Evolutionary conservation across 2,113 vertebrate species (phyloP).

Genomic region (Myrmecophaga tridactyla): DNA sequence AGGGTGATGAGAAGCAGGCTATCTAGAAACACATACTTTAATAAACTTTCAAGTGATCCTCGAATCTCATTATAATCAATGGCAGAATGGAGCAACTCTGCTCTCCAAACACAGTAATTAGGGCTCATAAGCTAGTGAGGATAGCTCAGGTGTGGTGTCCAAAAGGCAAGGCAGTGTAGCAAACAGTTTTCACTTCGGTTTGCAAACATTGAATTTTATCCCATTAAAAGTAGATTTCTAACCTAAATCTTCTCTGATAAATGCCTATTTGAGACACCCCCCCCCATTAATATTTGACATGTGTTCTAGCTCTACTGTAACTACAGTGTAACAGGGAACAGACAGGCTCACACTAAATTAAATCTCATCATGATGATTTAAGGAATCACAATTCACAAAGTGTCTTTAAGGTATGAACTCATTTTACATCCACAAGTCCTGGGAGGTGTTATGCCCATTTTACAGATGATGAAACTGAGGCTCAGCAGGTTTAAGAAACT

Average conservation of each 20-base stretch:
- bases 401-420: background rate
- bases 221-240: background rate
- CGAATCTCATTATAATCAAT: conserved; percentile 31
- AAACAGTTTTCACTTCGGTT: background rate
- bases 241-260: background rate
- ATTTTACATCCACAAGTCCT: background rate
- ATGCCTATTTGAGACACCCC: background rate
- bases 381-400: background rate
- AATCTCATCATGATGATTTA: background rate
- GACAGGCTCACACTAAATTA: background rate
- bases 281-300: background rate
- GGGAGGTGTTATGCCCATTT: background rate
- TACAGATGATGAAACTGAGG: background rate
- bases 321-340: background rate
- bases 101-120: conserved; percentile 27
- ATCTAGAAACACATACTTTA: background rate
- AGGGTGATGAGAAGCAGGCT: background rate
- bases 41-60: conserved; percentile 15
- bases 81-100: background rate
- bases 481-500: background rate
- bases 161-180: background rate
- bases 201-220: conserved; percentile 7
- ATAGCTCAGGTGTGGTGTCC: background rate
- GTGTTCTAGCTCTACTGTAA: background rate
- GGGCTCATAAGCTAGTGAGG: background rate